Conservation (phyloP, 2,888 invertebrate genomes). For the Archaeoteleia sp. region DNA sequence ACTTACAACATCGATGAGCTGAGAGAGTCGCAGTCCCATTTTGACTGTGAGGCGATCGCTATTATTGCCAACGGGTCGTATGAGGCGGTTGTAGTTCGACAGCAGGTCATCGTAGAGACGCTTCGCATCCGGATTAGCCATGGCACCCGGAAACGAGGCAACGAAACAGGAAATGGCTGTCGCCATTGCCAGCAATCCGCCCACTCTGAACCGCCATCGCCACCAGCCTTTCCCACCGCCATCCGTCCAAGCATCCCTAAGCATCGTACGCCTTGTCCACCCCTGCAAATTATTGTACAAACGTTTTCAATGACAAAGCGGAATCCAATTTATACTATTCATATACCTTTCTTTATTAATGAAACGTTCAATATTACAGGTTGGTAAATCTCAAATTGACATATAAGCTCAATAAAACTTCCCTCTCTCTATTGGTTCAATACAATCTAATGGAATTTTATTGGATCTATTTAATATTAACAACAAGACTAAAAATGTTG, state of each 20-base stretch:
- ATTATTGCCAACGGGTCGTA: constrained; percentile 95
- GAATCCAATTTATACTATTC: no score
- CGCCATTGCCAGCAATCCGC: constrained; percentile 82
- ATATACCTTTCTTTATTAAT: no score
- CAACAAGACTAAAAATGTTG: constrained; percentile 2
- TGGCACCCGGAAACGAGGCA: constrained; percentile 76
- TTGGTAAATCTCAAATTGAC: neutral
- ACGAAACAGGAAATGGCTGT: constrained; percentile 78
- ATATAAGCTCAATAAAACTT: neutral
- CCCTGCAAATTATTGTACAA: constrained; percentile 77
- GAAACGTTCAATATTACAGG: no score
- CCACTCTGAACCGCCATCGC: constrained; percentile 66
- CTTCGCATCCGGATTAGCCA: constrained; percentile 94
- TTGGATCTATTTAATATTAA: neutral
- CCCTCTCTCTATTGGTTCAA: no score
- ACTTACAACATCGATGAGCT: constrained; percentile 95
- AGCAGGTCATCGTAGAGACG: constrained; percentile 96
- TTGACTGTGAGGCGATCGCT: constrained; percentile 95
- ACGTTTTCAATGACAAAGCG: neutral
- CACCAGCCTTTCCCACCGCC: constrained; percentile 73
- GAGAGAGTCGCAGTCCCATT: constrained; percentile 93
- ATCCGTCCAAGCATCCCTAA: constrained; percentile 77
- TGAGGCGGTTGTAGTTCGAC: constrained; percentile 95
- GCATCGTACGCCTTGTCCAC: constrained; percentile 91
- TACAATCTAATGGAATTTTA: no score